Conservation (phyloP, 2,797 vertebrate species). For the Salmo trutta region DNA sequence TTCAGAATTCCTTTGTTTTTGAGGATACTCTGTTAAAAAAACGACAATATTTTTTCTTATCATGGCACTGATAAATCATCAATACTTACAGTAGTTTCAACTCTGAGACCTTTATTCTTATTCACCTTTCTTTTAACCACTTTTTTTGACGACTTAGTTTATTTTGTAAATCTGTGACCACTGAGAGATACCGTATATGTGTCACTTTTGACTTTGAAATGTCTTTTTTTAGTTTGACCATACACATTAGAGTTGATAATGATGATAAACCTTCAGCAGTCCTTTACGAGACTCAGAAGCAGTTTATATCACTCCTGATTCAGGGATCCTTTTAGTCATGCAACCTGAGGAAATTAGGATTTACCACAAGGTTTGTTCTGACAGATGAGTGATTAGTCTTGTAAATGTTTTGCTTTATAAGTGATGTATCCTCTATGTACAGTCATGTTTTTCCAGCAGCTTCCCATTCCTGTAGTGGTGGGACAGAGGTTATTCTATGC, state of each 20-base stretch:
- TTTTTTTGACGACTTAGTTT: conserved; percentile 7
- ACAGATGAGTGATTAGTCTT: not conserved
- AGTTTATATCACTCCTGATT: not conserved
- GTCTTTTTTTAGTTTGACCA: not conserved
- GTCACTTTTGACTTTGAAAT: not conserved
- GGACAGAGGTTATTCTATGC: not conserved
- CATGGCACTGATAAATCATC: not conserved
- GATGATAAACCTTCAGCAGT: not conserved
- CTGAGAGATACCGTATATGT: not conserved
- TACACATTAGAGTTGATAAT: not conserved
- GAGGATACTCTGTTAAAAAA: not conserved
- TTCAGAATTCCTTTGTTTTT: not conserved
- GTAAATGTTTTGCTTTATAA: not conserved
- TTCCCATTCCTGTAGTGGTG: not conserved
- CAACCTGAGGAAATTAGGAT: not conserved
- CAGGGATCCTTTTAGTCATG: not conserved
- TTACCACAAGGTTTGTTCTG: not conserved
- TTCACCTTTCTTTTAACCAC: conserved; percentile 5
- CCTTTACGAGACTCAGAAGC: not conserved
- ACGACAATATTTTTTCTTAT: not conserved
- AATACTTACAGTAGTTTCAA: not conserved
- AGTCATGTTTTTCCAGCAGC: not conserved
- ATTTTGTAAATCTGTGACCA: not conserved
- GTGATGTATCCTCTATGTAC: not conserved
- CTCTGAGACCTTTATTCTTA: conserved; percentile 5